Conservation (phyloP, 1,140 invertebrate species). For the Drosophila sproati region DNA sequence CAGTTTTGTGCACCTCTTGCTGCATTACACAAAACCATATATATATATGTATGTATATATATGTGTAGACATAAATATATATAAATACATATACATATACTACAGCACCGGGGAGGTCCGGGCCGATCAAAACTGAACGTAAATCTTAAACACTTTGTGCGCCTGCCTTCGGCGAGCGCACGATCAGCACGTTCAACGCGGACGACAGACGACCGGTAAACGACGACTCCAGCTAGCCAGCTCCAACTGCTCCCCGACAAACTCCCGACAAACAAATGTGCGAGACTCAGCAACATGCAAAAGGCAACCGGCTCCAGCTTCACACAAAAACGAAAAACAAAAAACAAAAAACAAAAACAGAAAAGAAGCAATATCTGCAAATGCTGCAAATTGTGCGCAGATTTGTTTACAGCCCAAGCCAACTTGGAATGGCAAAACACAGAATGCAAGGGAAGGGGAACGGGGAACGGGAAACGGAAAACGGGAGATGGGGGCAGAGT, state of each 20-base stretch:
- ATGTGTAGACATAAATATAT: conserved; percentile 30
- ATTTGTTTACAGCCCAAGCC: conserved; percentile 74
- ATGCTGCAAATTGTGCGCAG: conserved; percentile 77
- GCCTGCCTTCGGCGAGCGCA: conserved; percentile 58
- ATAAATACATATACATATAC: conserved; percentile 32
- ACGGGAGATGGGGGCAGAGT: no score
- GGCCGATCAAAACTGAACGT: conserved; percentile 81
- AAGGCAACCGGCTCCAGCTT: conserved; percentile 27
- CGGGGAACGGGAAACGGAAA: neutral
- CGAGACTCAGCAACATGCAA: conserved; percentile 71
- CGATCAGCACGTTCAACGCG: conserved; percentile 79
- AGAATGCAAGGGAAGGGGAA: neutral
- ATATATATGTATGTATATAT: neutral
- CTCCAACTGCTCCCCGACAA: neutral
- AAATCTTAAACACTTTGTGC: conserved; percentile 74
- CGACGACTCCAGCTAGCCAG: neutral
- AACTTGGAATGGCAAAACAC: conserved; percentile 33
- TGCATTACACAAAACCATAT: conserved; percentile 7
- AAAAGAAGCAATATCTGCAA: conserved; percentile 61
- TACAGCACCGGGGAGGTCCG: conserved; percentile 79
- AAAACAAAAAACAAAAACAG: conserved; percentile 6
- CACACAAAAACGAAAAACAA: neutral
- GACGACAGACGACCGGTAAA: conserved; percentile 11
- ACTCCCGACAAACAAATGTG: conserved; percentile 60
- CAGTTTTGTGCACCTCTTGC: conserved; percentile 35